Percentiles rank a stretch among this genome's conserved stretches.
These are phyloP conservation scores for Chelon labrosus DNA, from an alignment of 2,797 vertebrate genomes.

Conservation along the genomic window DNA sequence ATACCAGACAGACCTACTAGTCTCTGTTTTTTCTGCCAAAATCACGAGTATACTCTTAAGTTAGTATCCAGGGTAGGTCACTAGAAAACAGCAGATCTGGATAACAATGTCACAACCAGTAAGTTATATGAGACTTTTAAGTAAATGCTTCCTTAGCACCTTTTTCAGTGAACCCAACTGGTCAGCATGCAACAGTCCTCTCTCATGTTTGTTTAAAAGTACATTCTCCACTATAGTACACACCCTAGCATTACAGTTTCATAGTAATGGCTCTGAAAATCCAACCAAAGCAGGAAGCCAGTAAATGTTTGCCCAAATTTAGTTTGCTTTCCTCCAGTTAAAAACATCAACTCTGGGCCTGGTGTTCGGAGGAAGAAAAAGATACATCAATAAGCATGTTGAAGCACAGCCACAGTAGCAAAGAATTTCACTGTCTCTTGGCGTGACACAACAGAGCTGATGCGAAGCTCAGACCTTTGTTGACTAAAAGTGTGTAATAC, in stretches of 20 bases:
- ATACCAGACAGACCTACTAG: not conserved
- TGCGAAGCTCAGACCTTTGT: slow-evolving; percentile 19
- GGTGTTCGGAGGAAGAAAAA: slow-evolving; percentile 49
- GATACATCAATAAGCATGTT: slow-evolving; percentile 51
- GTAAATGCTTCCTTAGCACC: slow-evolving; percentile 39
- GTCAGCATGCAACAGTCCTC: slow-evolving; percentile 51
- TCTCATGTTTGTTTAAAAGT: slow-evolving; percentile 19
- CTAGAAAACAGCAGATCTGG: slow-evolving; percentile 31
- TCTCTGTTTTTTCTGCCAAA: slow-evolving; percentile 1
- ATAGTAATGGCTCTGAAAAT: slow-evolving; percentile 33
- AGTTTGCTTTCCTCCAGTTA: slow-evolving; percentile 10
- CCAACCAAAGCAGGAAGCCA: slow-evolving; percentile 31
- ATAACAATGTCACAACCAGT: slow-evolving; percentile 38
- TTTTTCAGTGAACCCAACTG: slow-evolving; percentile 20
- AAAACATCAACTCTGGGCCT: slow-evolving; percentile 22
- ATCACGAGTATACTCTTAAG: not conserved
- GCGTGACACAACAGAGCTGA: not conserved
- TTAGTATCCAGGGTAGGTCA: slow-evolving; percentile 25
- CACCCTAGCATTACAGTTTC: slow-evolving; percentile 25
- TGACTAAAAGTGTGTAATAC: slow-evolving; percentile 3
- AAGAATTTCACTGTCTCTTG: slow-evolving; percentile 20
- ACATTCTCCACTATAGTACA: slow-evolving; percentile 43
- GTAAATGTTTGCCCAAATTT: slow-evolving; percentile 12
- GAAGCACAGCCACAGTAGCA: slow-evolving; percentile 33
- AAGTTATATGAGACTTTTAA: slow-evolving; percentile 17